These are phyloP conservation scores for Turritopsis dohrnii DNA, from an alignment of 30 jellyfish, hydroid and myxozoan genomes.

Conservation along the genomic window DNA sequence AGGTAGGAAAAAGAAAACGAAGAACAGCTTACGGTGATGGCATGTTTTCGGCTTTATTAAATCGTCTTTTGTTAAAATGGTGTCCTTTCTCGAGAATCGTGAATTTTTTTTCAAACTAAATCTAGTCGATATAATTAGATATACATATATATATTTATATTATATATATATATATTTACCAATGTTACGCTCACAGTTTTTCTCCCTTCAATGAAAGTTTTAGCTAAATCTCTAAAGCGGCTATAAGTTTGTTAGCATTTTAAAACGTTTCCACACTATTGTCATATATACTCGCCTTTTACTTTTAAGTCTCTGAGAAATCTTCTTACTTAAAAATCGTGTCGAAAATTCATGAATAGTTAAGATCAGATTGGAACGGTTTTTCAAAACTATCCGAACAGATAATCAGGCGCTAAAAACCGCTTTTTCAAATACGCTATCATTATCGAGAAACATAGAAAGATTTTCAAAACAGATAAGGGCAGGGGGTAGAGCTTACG, in stretches of 20 bases:
- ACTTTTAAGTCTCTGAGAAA: neutral
- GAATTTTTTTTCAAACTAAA: neutral
- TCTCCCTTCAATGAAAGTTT: neutral
- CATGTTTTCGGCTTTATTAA: neutral
- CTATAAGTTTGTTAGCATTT: neutral
- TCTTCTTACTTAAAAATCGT: neutral
- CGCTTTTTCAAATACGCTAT: constrained; percentile 13
- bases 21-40: neutral
- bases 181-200: too few relatives aligned
- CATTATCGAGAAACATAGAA: constrained; percentile 6
- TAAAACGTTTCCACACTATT: neutral
- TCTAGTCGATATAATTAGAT: neutral
- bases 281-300: neutral
- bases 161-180: too few relatives aligned
- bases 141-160: too few relatives aligned
- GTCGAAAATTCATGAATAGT: neutral
- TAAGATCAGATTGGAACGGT: neutral
- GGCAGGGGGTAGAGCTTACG: neutral
- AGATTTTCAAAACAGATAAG: neutral
- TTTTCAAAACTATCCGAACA: constrained; percentile 6
- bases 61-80: too few relatives aligned
- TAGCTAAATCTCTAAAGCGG: neutral
- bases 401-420: constrained; percentile 20
- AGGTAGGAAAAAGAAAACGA: neutral
- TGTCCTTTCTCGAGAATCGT: neutral